Evolutionary conservation across 2,113 vertebrate species (phyloP), one percentile per base, ranked within the genome.

Genomic region (Lepidothrix coronata): DNA sequence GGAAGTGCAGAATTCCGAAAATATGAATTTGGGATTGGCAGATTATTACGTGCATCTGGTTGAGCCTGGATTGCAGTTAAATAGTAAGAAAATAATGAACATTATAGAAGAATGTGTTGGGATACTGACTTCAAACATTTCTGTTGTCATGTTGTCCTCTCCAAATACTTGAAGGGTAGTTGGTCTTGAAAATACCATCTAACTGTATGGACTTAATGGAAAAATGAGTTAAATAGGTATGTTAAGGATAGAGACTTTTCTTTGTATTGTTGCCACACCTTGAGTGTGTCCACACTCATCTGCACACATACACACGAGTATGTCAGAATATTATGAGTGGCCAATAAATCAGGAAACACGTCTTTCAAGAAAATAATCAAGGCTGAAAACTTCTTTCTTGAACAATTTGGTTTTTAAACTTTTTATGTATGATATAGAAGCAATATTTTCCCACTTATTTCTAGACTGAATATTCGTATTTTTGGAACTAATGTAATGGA

Each of bases 221-320:
- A 48, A 63, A 92, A 46, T 3, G 3, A 87, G 11, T 81, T 49
- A 18, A 52, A 19, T 43, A 30, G 9, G 4, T 76, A 31, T 48
- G 14, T 25, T 65, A 35, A 30, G 14, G 23, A 22, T 18, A 65
- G 22, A 73, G 39, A 33, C 23, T 58, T 71, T 41, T 59, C 10
- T 54, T 80, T 48, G 4, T 35, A 6, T 41, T 80, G 21, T 68
- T 85, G 31, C 30, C 12, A 2, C 37, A 6, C 57, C 11, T 43
- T 33, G 27, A 22, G 28, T 33, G 21, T 79, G 35, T 73, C 25
- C n/a, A 44, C 27, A 4, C 22, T 9, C 5, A 14, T 23, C 17
- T 37, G 7, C 61, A 14, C 27, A 25, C 6, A 14, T 5, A 3
- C 7, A 57, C 0, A 2, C 4, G 6, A 16, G 10, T 43, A 5